phyloP scores from a whole-genome alignment of 2,113 vertebrate genomes.

The Carassius carassius region DNA sequence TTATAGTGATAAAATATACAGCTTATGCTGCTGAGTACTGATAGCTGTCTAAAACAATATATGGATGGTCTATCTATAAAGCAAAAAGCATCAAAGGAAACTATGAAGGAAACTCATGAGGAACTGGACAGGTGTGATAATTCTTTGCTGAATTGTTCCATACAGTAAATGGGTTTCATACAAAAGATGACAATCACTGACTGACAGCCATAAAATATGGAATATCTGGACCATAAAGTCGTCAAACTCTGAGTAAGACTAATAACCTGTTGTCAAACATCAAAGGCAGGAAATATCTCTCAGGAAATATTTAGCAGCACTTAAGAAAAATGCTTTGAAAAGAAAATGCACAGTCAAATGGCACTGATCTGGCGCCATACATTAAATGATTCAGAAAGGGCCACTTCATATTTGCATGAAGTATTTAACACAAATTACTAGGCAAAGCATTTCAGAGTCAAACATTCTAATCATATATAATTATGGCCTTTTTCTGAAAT shows the following conservation, averaged over 20 bases:
- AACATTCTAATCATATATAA: background rate
- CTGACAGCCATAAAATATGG: slow-evolving; percentile 9
- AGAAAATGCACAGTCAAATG: background rate
- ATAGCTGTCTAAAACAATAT: slow-evolving; percentile 8
- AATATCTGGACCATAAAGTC: background rate
- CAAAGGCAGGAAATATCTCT: background rate
- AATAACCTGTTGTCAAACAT: background rate
- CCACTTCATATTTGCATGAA: background rate
- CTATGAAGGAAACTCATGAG: background rate
- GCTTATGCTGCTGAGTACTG: background rate
- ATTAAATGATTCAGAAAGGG: background rate
- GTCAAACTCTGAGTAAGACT: background rate
- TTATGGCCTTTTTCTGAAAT: background rate
- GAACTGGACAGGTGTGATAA: background rate
- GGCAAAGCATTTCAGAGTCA: slow-evolving; percentile 5
- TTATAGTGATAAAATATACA: background rate
- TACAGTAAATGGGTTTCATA: slow-evolving; percentile 1
- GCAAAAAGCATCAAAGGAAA: background rate
- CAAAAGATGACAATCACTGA: background rate
- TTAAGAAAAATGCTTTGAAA: slow-evolving; percentile 22
- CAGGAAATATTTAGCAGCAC: background rate
- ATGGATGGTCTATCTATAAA: background rate
- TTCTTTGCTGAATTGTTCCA: background rate
- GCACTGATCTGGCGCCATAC: background rate
- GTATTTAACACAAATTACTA: background rate